Conservation (phyloP, 2,888 invertebrate species). For the Dicranocentrus wangi region DNA sequence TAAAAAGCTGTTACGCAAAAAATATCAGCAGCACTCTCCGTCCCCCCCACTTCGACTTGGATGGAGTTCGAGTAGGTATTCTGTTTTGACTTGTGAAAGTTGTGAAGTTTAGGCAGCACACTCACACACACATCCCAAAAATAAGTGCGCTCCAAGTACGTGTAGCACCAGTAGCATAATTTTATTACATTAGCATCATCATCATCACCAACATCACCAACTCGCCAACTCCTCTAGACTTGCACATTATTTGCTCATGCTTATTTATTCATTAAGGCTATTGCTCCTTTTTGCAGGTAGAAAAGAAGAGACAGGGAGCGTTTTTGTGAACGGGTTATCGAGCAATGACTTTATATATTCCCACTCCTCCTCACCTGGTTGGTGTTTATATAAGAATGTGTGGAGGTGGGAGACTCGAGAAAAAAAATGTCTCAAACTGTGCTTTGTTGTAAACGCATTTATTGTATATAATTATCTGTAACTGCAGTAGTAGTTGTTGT, state of each 20-base stretch:
- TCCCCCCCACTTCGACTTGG: too few species aligned
- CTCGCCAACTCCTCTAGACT: not conserved
- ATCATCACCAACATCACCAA: not conserved
- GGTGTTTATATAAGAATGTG: not conserved
- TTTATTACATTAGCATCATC: conserved; percentile 1
- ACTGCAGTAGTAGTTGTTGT: too few species aligned
- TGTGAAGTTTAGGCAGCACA: too few species aligned
- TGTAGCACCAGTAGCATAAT: too few species aligned
- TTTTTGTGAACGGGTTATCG: not conserved
- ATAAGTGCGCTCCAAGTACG: not conserved
- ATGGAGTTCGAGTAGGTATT: too few species aligned
- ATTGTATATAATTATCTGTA: too few species aligned
- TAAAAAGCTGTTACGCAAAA: conserved; percentile 17
- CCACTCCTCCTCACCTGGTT: not conserved
- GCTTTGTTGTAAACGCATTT: not conserved
- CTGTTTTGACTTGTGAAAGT: too few species aligned
- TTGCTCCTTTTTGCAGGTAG: conserved; percentile 19
- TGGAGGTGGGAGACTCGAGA: not conserved
- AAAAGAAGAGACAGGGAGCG: not conserved
- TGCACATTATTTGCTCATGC: conserved; percentile 19
- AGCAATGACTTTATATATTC: not conserved
- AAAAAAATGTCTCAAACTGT: not conserved
- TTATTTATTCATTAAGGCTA: conserved; percentile 21
- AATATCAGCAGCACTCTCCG: not conserved
- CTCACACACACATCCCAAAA: too few species aligned